Conservation (phyloP, 2,113 vertebrate genomes). For the Cepphus grylle region DNA sequence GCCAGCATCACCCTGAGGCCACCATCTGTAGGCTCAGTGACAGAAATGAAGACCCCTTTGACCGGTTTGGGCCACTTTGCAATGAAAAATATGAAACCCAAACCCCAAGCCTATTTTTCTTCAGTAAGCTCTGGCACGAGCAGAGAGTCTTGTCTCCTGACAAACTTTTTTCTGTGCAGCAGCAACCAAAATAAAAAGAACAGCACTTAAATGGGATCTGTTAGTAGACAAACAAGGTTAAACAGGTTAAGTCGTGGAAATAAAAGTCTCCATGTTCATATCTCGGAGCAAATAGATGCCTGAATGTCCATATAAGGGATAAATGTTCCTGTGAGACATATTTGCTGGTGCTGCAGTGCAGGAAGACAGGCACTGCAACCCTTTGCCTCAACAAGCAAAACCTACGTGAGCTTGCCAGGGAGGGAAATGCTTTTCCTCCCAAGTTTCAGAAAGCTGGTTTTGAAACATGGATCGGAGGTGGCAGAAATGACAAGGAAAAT, state of each 20-base stretch:
- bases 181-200: background rate
- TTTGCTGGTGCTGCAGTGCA: background rate
- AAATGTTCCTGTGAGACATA: background rate
- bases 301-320: background rate
- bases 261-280: background rate
- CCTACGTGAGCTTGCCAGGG: background rate
- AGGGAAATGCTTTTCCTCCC: background rate
- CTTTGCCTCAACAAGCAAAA: background rate
- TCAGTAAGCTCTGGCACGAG: background rate
- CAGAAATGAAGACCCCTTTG: background rate
- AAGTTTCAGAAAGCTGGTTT: background rate
- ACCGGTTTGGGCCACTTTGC: background rate
- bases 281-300: background rate
- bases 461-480: background rate
- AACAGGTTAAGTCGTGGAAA: slow-evolving; percentile 5
- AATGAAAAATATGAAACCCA: background rate
- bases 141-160: background rate
- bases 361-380: background rate
- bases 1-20: background rate
- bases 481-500: background rate
- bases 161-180: background rate
- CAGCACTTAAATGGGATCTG: background rate
- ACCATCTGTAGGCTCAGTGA: background rate
- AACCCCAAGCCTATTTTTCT: background rate
- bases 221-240: slow-evolving; percentile 14